These are phyloP conservation scores for Falco rusticolus DNA, from an alignment of 2,797 vertebrate species.

Conservation along the genomic window DNA sequence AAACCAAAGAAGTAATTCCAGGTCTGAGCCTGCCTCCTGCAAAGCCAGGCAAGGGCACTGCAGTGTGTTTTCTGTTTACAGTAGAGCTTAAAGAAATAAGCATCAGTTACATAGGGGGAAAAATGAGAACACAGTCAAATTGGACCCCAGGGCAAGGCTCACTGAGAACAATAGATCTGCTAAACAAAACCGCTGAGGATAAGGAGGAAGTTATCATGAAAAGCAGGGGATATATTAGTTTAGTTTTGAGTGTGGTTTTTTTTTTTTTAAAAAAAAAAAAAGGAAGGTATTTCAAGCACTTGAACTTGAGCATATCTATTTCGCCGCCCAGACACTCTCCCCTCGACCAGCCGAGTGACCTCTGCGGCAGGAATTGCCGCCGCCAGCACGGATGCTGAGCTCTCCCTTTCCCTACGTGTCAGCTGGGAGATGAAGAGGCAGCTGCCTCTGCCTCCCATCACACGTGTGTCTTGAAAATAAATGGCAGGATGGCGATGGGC, in stretches of 20 bases:
- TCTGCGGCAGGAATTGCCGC: neutral
- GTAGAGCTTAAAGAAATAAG: conserved; percentile 60
- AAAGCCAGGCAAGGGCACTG: neutral
- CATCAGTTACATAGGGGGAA: conserved; percentile 63
- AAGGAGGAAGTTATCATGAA: conserved; percentile 50
- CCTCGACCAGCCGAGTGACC: conserved; percentile 4
- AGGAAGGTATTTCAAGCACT: conserved; percentile 42
- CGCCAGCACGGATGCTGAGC: neutral
- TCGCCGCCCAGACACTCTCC: conserved; percentile 27
- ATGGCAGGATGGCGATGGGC: neutral
- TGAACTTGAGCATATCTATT: conserved; percentile 52
- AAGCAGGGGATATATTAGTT: conserved; percentile 15
- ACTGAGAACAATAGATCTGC: conserved; percentile 52
- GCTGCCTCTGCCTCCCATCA: neutral
- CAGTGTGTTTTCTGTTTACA: conserved; percentile 51
- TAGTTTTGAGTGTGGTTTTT: neutral
- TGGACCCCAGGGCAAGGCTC: conserved; percentile 62
- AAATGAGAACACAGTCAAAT: conserved; percentile 45
- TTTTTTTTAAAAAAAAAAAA: no score
- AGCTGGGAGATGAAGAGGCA: neutral
- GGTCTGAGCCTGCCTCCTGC: conserved; percentile 36
- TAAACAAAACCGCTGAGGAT: conserved; percentile 23
- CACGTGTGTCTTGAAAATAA: neutral
- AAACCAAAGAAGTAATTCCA: neutral
- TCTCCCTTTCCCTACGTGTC: neutral